phyloP scores from a whole-genome alignment of 2,797 vertebrate species.

The Typhlichthys eigenmanni region DNA sequence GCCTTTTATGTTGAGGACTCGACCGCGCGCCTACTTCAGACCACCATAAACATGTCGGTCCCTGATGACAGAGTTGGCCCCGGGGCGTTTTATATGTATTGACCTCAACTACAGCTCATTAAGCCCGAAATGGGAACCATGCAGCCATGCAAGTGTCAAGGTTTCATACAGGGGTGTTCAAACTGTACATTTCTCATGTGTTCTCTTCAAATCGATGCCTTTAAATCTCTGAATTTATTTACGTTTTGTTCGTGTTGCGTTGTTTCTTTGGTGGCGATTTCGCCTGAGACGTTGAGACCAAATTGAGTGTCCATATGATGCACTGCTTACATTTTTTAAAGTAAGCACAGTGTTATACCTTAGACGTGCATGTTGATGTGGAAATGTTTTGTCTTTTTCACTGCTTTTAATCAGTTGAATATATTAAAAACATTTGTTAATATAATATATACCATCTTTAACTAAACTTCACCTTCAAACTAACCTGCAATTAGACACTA shows the following conservation, averaged over 20 bases:
- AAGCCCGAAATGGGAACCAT: conserved; percentile 84
- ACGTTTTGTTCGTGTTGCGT: too few relatives aligned
- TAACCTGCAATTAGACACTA: conserved; percentile 16
- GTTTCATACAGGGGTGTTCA: conserved; percentile 57
- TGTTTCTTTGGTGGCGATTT: too few relatives aligned
- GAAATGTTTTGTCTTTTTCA: conserved; percentile 1
- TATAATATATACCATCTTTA: conserved; percentile 5
- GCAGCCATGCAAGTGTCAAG: conserved; percentile 72
- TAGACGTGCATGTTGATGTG: neutral
- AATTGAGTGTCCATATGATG: neutral
- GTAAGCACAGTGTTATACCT: too few relatives aligned
- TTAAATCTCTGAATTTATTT: too few relatives aligned
- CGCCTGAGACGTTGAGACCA: neutral
- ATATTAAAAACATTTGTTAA: too few relatives aligned
- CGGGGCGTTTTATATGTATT: conserved; percentile 81
- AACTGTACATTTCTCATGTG: conserved; percentile 23
- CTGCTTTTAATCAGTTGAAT: conserved; percentile 28
- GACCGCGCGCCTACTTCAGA: conserved; percentile 82
- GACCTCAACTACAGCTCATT: conserved; percentile 86
- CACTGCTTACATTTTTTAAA: neutral
- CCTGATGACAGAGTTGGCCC: conserved; percentile 82
- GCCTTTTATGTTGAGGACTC: conserved; percentile 80
- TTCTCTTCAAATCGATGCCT: neutral
- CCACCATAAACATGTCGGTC: conserved; percentile 83
- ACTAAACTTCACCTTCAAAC: conserved; percentile 14